Base-by-base conservation (phyloP, 2,113 vertebrate species). In the Elaphurus davidianus region DNA sequence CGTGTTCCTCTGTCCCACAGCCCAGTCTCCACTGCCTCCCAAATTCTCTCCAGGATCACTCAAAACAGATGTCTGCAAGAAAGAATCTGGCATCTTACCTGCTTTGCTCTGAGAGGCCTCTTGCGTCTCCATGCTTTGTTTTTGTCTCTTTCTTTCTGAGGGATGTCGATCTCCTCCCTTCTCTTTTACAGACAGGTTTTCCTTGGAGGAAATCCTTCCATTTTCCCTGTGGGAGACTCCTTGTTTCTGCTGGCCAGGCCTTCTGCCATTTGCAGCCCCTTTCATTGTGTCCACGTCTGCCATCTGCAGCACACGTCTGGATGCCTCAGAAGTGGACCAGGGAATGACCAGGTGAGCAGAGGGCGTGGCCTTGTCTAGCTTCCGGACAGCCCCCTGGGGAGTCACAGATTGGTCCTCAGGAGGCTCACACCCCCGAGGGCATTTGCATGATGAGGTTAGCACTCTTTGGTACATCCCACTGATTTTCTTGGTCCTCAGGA, bases 31-130 rank as follows among this genome's bases (percentile, higher is more conserved):
- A 0, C 2, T 25, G 30, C 15, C 2, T 17, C 54, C 4, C 45
- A 2, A 5, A 33, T 1, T 3, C 81, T 27, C 1, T 3, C 3
- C 5, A 3, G 6, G 3, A 4, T 45, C 1, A 6, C 5, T 12
- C 2, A 0, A 33, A 54, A 54, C 6, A 30, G 8, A 28, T 43
- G 40, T 2, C 14, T 25, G 5, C 54, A 3, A 2, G 45, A 19
- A n/a, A 33, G 19, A n/a, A 27, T 5, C 36, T 9, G 5, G 15
- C 40, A 3, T 25, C 81, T n/a, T 28, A 82, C 91, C 79, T 71
- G 2, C 7, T 59, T 9, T 36, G 43, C 6, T 1, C 3, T 21
- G 15, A 78, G 76, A 54, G 6, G 15, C 27, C 1, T 62, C 21
- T 23, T 0, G 6, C 0, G 8, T 74, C 36, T 27, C 19, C 0